A percentile compares a stretch with the other conserved stretches of the same genome.
Conservation (phyloP, 2,797 vertebrate species). For the Phalanger gymnotis region DNA sequence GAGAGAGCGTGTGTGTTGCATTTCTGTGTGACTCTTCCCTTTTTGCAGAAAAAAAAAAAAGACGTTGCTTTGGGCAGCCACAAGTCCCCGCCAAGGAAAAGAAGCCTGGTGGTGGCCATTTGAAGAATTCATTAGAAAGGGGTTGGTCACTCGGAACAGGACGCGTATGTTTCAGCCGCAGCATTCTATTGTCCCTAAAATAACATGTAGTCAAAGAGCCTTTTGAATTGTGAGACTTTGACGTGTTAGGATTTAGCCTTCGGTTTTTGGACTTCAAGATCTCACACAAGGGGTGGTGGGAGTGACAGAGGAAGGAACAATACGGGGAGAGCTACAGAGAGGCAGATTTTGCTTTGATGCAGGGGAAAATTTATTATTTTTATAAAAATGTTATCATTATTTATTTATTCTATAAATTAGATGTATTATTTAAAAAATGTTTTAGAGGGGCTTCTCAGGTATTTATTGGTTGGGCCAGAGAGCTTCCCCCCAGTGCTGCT, state of each 20-base stretch:
- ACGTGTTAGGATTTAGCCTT: background rate
- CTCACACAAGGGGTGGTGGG: background rate
- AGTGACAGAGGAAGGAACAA: background rate
- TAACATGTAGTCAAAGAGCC: background rate
- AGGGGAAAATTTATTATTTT: background rate
- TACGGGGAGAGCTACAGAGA: background rate
- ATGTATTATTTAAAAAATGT: background rate
- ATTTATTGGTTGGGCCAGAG: background rate
- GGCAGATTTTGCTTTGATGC: background rate
- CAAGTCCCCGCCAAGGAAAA: background rate
- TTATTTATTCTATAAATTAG: background rate
- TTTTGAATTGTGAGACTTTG: background rate
- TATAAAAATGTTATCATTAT: background rate
- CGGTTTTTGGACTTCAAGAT: background rate
- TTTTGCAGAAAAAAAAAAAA: conserved; percentile 30
- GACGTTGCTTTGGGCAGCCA: background rate
- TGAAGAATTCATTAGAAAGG: background rate
- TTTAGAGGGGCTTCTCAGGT: background rate
- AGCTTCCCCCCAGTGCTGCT: background rate
- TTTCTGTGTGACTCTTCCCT: conserved; percentile 27
- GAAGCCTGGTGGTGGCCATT: background rate
- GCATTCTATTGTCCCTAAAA: background rate
- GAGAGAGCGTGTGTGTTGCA: background rate
- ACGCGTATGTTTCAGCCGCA: background rate
- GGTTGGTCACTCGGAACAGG: background rate